A percentile compares a stretch with the other conserved stretches of the same genome.
These are phyloP conservation scores for Agrotis clavis DNA, from an alignment of 2,888 invertebrate genomes.

Conservation along the genomic window DNA sequence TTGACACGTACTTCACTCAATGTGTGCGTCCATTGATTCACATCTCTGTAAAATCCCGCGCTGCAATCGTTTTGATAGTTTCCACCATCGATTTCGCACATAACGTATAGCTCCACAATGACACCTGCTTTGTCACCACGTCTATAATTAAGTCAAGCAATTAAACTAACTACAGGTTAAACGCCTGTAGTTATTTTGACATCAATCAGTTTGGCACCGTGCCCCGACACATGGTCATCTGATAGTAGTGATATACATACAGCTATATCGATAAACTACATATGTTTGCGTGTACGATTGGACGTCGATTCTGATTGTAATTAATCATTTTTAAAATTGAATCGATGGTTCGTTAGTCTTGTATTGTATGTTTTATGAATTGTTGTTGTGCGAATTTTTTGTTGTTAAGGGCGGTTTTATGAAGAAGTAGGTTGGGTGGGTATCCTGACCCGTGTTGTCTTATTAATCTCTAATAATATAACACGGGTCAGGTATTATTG, in stretches of 20 bases:
- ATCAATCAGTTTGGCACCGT: slow-evolving; percentile 65
- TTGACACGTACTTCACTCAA: too few relatives aligned
- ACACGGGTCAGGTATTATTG: too few relatives aligned
- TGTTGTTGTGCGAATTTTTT: too few relatives aligned
- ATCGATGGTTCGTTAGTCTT: slow-evolving; percentile 11
- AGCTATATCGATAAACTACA: slow-evolving; percentile 30
- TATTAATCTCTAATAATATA: too few relatives aligned
- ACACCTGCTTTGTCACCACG: slow-evolving; percentile 1
- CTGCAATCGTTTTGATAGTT: too few relatives aligned
- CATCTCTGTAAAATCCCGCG: too few relatives aligned
- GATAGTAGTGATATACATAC: slow-evolving; percentile 13
- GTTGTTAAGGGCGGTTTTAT: too few relatives aligned
- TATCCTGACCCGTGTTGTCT: too few relatives aligned
- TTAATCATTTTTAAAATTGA: slow-evolving; percentile 35
- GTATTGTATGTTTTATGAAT: not conserved
- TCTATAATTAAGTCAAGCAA: slow-evolving; percentile 48
- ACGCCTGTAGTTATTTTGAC: slow-evolving; percentile 63
- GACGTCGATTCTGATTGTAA: slow-evolving; percentile 27
- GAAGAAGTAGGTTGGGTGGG: too few relatives aligned
- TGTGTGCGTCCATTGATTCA: too few relatives aligned
- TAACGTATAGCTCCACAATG: too few relatives aligned
- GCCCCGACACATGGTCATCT: slow-evolving; percentile 42
- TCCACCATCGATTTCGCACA: not conserved
- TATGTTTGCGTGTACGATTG: not conserved
- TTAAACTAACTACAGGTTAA: slow-evolving; percentile 61